Evolutionary conservation across 2,888 invertebrate species (phyloP).

Genomic region (Erynnis tages): DNA sequence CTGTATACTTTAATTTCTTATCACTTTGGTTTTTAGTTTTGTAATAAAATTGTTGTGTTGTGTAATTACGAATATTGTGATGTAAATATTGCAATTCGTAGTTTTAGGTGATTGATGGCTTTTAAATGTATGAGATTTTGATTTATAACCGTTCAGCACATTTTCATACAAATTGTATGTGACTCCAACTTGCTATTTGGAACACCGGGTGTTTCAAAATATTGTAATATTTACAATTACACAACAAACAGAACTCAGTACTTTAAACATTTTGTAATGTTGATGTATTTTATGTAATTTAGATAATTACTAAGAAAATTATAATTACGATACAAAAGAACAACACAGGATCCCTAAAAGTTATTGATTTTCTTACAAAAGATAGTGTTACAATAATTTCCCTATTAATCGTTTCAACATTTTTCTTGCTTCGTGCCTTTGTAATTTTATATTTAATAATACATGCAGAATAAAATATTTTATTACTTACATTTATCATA

Average conservation of each 20-base stretch:
- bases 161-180: no score
- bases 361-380: slow-evolving; percentile 55
- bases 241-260: slow-evolving; percentile 10
- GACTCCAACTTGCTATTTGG: no score
- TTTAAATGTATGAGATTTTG: no score
- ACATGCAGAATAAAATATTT: neutral
- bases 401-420: slow-evolving; percentile 31
- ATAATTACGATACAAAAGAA: slow-evolving; percentile 19
- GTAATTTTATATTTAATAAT: neutral
- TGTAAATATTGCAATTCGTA: no score
- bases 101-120: no score
- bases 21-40: no score
- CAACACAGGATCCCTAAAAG: slow-evolving; percentile 6
- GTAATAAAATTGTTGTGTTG: no score
- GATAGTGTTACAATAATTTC: slow-evolving; percentile 49
- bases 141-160: no score
- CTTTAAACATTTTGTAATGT: slow-evolving; percentile 1
- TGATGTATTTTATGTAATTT: slow-evolving; percentile 6
- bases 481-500: no score
- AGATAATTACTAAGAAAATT: slow-evolving; percentile 7
- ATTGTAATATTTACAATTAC: neutral
- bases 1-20: no score
- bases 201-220: no score
- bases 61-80: no score
- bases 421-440: neutral